Conservation (phyloP, 1,140 invertebrate species). For the Mycetomoellerius zeteki region DNA sequence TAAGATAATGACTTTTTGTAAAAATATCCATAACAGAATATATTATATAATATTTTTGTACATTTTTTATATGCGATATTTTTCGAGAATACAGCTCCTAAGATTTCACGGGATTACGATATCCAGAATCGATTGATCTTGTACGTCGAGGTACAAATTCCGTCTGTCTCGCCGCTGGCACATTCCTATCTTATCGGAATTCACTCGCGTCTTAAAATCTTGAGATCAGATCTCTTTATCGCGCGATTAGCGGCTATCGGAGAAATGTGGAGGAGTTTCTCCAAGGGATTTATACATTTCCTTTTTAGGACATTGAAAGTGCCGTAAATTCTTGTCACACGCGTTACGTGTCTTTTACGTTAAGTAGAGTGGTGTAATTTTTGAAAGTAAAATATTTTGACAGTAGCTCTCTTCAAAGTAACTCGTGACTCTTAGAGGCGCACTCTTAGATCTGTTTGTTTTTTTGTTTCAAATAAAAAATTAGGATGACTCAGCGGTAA, state of each 20-base stretch:
- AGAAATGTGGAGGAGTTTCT: slow-evolving; percentile 6
- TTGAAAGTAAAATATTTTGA: not conserved
- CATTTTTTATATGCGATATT: too few relatives aligned
- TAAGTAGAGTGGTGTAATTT: not conserved
- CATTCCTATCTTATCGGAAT: slow-evolving; percentile 54
- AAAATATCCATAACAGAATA: too few relatives aligned
- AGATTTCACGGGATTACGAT: not conserved
- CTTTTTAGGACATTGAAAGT: not conserved
- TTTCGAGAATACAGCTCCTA: too few relatives aligned
- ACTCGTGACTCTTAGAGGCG: too few relatives aligned
- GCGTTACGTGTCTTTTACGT: not conserved
- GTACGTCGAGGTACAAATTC: not conserved
- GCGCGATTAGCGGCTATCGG: slow-evolving; percentile 19
- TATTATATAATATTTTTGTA: too few relatives aligned
- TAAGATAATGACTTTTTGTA: too few relatives aligned
- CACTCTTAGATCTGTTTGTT: not conserved
- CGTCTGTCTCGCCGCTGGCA: not conserved
- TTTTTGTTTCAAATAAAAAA: not conserved
- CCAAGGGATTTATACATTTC: not conserved
- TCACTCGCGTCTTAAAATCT: not conserved
- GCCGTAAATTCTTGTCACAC: not conserved
- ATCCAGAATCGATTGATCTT: not conserved
- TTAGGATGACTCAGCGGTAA: not conserved
- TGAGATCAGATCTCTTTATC: slow-evolving; percentile 8
- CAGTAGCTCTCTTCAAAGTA: not conserved